Conservation (phyloP, 2,797 vertebrate species). For the Poecilia gillii region DNA sequence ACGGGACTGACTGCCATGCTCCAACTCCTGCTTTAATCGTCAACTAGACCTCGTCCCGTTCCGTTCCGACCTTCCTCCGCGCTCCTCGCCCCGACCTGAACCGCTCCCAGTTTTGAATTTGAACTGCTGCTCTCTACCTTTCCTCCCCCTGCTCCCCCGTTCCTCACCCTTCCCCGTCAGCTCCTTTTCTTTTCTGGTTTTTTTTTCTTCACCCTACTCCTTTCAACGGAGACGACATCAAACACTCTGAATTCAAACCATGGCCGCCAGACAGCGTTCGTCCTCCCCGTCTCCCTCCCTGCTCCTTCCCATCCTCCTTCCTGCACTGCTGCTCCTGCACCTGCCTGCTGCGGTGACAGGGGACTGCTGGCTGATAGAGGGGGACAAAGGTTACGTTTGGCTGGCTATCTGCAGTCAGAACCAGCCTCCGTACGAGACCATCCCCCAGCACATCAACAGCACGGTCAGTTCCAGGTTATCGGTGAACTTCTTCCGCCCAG, state of each 20-base stretch:
- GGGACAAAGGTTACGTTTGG: slow-evolving; percentile 99
- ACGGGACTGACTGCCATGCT: slow-evolving; percentile 55
- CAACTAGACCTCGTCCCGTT: slow-evolving; percentile 48
- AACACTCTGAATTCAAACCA: slow-evolving; percentile 48
- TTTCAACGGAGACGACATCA: slow-evolving; percentile 43
- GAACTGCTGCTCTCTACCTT: slow-evolving; percentile 33
- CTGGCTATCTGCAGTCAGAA: slow-evolving; percentile 99
- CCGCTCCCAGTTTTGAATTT: slow-evolving; percentile 33
- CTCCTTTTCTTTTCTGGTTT: slow-evolving; percentile 5
- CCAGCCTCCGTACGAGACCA: slow-evolving; percentile 97
- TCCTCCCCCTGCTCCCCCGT: neutral
- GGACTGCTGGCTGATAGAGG: slow-evolving; percentile 99
- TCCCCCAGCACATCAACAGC: slow-evolving; percentile 99
- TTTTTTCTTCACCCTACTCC: neutral
- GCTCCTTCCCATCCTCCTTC: slow-evolving; percentile 54
- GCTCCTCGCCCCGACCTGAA: slow-evolving; percentile 35
- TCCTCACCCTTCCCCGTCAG: slow-evolving; percentile 1
- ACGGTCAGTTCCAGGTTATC: slow-evolving; percentile 81
- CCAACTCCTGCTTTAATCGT: slow-evolving; percentile 69
- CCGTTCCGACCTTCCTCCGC: slow-evolving; percentile 29
- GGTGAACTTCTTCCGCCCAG: slow-evolving; percentile 14
- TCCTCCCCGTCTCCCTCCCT: slow-evolving; percentile 40
- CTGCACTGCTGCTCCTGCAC: slow-evolving; percentile 68
- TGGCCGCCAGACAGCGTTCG: slow-evolving; percentile 67
- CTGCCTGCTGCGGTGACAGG: slow-evolving; percentile 77